A percentile compares a stretch with the other conserved stretches of the same genome.
Evolutionary conservation across 2,888 invertebrate species (phyloP).

Genomic region (Physocephala rufipes): DNA sequence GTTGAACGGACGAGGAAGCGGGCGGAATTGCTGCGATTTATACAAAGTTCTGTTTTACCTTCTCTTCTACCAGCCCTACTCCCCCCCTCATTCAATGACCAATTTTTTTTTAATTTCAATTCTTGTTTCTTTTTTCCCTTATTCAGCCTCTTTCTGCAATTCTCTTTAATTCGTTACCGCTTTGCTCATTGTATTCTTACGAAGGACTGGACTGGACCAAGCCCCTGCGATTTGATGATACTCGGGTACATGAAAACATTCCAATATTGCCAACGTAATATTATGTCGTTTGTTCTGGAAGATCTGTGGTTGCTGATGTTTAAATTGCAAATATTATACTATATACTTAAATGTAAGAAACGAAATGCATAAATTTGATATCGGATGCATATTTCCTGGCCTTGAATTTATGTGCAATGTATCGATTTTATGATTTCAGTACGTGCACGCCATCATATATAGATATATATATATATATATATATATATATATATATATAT

Average conservation of each 20-base stretch:
- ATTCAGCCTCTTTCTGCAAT: neutral
- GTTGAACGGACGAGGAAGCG: neutral
- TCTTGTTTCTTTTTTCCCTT: neutral
- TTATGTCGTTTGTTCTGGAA: slow-evolving; percentile 27
- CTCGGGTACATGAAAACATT: neutral
- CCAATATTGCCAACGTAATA: slow-evolving; percentile 13
- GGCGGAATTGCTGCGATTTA: neutral
- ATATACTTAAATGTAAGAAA: slow-evolving; percentile 37
- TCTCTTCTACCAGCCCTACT: neutral
- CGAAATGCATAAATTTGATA: slow-evolving; percentile 30
- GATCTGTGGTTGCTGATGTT: slow-evolving; percentile 9
- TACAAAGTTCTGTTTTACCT: neutral
- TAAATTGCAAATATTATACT: slow-evolving; percentile 29
- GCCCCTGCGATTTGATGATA: neutral
- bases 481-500: neutral
- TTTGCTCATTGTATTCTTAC: neutral
- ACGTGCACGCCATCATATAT: neutral
- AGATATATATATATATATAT: slow-evolving; percentile 6
- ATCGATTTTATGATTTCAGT: neutral
- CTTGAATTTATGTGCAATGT: slow-evolving; percentile 43
- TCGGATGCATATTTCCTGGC: slow-evolving; percentile 41
- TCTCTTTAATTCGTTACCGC: slow-evolving; percentile 3
- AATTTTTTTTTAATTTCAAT: slow-evolving; percentile 1
- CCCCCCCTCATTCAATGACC: no score
- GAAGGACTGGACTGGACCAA: slow-evolving; percentile 5